A percentile compares a stretch with the other conserved stretches of the same genome.
phyloP scores from a whole-genome alignment of 92 coral and sea anemone species.

The Heliopora coerulea region DNA sequence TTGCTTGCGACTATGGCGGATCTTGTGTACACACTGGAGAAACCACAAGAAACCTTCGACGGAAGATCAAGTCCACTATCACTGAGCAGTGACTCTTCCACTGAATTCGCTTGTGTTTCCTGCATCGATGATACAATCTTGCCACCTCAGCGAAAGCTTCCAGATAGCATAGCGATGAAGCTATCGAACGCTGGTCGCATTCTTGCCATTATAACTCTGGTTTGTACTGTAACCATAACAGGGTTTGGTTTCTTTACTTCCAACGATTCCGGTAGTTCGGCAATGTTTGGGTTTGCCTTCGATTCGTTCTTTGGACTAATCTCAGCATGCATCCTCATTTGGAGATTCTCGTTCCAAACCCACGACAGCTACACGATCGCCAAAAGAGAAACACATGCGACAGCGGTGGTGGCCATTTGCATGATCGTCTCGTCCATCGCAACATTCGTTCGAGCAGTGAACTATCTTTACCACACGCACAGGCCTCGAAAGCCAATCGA shows the following conservation, averaged over 20 bases:
- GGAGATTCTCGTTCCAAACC: slow-evolving; percentile 49
- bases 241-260: slow-evolving; percentile 57
- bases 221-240: slow-evolving; percentile 50
- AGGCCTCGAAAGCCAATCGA: slow-evolving; percentile 26
- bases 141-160: slow-evolving; percentile 32
- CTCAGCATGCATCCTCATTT: slow-evolving; percentile 54
- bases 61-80: background rate
- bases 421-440: slow-evolving; percentile 33
- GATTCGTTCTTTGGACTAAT: slow-evolving; percentile 64
- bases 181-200: background rate
- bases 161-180: background rate
- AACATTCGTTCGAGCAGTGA: slow-evolving; percentile 4
- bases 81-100: background rate
- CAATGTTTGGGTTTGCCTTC: slow-evolving; percentile 68
- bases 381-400: slow-evolving; percentile 34
- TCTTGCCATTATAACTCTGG: slow-evolving; percentile 35
- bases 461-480: background rate
- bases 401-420: slow-evolving; percentile 32
- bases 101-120: slow-evolving; percentile 5
- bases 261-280: slow-evolving; percentile 58
- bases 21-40: background rate
- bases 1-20: background rate
- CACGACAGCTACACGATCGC: slow-evolving; percentile 23
- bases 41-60: background rate
- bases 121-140: slow-evolving; percentile 34